Conservation (phyloP, 2,113 vertebrate species). For the Xenopus laevis region DNA sequence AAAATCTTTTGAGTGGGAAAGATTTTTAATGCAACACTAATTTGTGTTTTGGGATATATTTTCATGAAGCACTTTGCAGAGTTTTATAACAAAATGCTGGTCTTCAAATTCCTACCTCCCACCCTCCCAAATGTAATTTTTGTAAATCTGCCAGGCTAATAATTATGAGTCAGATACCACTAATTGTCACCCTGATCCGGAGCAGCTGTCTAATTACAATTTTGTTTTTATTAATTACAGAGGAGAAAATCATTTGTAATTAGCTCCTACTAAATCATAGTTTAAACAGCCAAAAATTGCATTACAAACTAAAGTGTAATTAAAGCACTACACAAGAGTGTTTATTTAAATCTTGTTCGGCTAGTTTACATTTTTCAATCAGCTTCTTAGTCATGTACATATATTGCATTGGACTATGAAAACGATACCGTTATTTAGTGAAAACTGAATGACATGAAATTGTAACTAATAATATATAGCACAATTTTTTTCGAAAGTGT, state of each 20-base stretch:
- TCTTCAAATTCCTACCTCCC: constrained; percentile 33
- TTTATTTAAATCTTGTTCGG: constrained; percentile 92
- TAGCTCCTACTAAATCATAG: constrained; percentile 94
- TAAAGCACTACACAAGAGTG: constrained; percentile 95
- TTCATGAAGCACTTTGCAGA: constrained; percentile 15
- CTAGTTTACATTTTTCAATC: constrained; percentile 78
- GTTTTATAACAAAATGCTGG: constrained; percentile 24
- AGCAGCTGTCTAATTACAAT: constrained; percentile 94
- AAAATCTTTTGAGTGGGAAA: too few relatives aligned
- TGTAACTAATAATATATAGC: background rate
- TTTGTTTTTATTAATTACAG: constrained; percentile 96
- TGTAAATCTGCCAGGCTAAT: constrained; percentile 71
- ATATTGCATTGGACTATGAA: constrained; percentile 76
- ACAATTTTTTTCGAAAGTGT: too few relatives aligned
- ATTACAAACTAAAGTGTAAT: constrained; percentile 89
- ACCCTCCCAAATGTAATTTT: constrained; percentile 47
- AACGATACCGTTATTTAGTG: constrained; percentile 58
- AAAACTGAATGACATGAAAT: background rate
- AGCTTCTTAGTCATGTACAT: constrained; percentile 68
- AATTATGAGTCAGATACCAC: constrained; percentile 75
- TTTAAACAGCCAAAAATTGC: constrained; percentile 89
- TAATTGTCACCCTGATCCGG: constrained; percentile 75
- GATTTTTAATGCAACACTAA: background rate
- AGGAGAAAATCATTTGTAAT: constrained; percentile 95
- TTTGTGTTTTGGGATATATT: constrained; percentile 3